Conservation (phyloP, 2,113 vertebrate genomes). For the Dipodomys merriami region DNA sequence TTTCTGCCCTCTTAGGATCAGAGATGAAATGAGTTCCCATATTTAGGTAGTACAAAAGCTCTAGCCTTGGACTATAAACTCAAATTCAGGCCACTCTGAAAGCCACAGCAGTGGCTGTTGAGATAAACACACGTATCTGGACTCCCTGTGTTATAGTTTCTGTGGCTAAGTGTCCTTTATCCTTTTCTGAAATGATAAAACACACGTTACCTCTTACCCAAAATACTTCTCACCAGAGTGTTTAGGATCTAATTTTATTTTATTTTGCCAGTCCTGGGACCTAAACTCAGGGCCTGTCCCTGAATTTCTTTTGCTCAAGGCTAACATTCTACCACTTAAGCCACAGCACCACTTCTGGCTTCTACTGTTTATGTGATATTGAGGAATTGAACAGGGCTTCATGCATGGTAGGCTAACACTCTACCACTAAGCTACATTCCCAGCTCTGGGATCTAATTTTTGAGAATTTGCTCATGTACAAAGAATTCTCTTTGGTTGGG, state of each 20-base stretch:
- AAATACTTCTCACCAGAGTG: no score
- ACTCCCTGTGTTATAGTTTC: not conserved
- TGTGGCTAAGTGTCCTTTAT: not conserved
- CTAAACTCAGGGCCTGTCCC: no score
- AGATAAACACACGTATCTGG: not conserved
- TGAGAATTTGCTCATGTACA: not conserved
- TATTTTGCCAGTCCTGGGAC: no score
- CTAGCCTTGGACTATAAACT: not conserved
- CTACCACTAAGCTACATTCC: no score
- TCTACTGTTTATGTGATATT: no score
- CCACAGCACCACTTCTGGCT: no score
- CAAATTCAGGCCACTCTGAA: slow-evolving; percentile 1
- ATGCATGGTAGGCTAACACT: no score
- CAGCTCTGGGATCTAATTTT: not conserved
- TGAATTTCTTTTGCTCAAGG: no score
- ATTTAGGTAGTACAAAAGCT: not conserved
- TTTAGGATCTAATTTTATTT: no score
- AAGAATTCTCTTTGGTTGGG: not conserved
- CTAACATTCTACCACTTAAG: no score
- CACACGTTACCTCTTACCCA: no score
- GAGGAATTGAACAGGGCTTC: no score
- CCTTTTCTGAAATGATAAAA: not conserved
- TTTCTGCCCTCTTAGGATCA: not conserved
- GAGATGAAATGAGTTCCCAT: not conserved
- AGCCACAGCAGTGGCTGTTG: not conserved